phyloP scores from a whole-genome alignment of 2,113 vertebrate genomes.

The Choloepus hoffmanni region DNA sequence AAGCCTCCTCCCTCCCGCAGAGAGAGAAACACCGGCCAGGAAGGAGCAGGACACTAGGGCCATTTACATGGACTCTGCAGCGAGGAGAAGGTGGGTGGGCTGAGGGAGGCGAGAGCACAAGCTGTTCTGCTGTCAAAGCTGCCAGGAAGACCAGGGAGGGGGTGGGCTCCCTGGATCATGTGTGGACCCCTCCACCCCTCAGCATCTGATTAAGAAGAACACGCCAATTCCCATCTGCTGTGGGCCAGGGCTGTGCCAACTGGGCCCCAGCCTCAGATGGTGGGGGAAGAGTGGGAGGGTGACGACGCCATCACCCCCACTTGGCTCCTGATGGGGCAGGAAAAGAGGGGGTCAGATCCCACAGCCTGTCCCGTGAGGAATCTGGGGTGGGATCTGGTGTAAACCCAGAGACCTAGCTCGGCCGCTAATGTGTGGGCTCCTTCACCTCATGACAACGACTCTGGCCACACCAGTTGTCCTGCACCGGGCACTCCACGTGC shows the following conservation, averaged over 20 bases:
- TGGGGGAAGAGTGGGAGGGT: background rate
- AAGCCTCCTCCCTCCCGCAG: background rate
- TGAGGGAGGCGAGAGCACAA: background rate
- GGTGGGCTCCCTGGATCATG: background rate
- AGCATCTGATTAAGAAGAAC: slow-evolving; percentile 64
- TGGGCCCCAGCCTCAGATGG: slow-evolving; percentile 39
- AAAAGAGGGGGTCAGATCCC: background rate
- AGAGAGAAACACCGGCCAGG: background rate
- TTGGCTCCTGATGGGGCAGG: background rate
- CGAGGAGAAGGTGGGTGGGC: background rate
- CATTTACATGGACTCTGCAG: background rate
- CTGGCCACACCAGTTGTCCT: background rate
- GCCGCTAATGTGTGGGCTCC: background rate
- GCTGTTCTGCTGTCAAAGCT: slow-evolving; percentile 57
- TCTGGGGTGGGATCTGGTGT: background rate
- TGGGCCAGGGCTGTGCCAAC: slow-evolving; percentile 38
- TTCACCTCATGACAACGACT: background rate
- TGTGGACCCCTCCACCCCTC: background rate
- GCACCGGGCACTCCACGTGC: accelerated
- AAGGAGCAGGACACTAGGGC: background rate
- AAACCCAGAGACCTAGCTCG: background rate
- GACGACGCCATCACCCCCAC: background rate
- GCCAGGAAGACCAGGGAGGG: slow-evolving; percentile 44
- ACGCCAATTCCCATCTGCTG: slow-evolving; percentile 70
- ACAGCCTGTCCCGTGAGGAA: background rate